These are phyloP conservation scores for Murina feae DNA, from an alignment of 2,113 vertebrate species.

Conservation along the genomic window DNA sequence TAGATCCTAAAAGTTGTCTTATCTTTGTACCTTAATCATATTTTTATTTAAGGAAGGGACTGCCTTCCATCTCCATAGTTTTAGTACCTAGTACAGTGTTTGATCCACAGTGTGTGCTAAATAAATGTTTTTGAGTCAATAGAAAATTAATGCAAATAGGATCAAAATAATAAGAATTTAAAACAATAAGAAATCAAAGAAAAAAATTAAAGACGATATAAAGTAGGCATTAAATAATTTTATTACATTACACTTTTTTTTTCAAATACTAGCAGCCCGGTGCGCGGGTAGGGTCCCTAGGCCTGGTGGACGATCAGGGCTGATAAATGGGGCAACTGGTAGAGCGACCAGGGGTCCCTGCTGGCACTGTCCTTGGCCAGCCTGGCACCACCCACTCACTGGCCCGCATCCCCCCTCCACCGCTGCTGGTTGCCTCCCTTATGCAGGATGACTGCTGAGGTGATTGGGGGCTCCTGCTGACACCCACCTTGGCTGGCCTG, in stretches of 20 bases:
- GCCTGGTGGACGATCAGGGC: no score
- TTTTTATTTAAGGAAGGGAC: not conserved
- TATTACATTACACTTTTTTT: not conserved
- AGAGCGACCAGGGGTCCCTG: fast-evolving
- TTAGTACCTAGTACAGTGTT: not conserved
- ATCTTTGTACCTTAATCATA: not conserved
- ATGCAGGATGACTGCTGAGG: fast-evolving
- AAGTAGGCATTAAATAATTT: not conserved
- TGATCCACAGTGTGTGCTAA: not conserved
- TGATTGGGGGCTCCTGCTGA: no score
- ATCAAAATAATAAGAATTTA: not conserved
- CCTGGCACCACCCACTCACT: no score
- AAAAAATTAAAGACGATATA: not conserved
- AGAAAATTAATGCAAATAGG: not conserved
- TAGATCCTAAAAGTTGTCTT: not conserved
- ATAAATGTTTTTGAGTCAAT: not conserved
- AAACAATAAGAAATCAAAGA: not conserved
- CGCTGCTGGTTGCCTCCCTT: no score
- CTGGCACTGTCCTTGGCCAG: no score
- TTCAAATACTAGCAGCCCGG: not conserved
- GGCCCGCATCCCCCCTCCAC: no score
- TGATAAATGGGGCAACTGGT: no score
- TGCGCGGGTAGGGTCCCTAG: no score
- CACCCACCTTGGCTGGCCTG: no score
- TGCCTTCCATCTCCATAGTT: not conserved